Evolutionary conservation across 2,113 vertebrate genomes (phyloP), one percentile per base, ranked within the genome.

Genomic region (Chloroceryle aenea): DNA sequence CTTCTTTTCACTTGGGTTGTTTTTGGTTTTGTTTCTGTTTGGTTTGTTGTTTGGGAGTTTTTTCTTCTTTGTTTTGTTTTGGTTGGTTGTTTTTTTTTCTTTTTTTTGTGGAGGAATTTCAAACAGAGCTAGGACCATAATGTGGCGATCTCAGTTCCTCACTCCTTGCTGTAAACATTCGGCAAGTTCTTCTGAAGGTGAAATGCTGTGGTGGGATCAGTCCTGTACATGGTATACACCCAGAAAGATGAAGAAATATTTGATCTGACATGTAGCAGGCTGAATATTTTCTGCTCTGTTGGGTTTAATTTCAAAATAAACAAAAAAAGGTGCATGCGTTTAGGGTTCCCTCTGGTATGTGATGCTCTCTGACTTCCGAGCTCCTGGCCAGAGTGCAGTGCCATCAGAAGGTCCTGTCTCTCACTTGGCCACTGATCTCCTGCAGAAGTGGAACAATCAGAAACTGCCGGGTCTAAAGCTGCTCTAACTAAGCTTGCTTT

Each of bases 201-300:
- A 56, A 88, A 20, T 18, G 34, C 43, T 47, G 30, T 7, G 29
- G 7, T 68, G 76, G 30, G 50, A 73, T 66, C 53, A 21, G 38
- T 14, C 26, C 38, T 34, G 11, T 18, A 9, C 6, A 2, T 4
- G 5, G 18, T 5, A 27, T 8, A 4, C 6, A 4, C 3, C 32
- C 22, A 32, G 56, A 81, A 72, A 0, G 2, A 40, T 22, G 13
- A 43, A 67, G 17, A 48, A 68, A 12, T 26, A 23, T 38, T 30
- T 89, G 63, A 53, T 59, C n/a, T 58, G 52, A 52, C 18, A 18
- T 22, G 19, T 17, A 43, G 40, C 25, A 27, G 63, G 19, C 20
- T 26, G 69, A 36, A 45, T 30, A 22, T 62, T 53, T 58, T 34
- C 59, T 62, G 16, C 26, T 58, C n/a, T 47, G n/a, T 14, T 59